Conservation (phyloP, 2,113 vertebrate genomes). For the Neogale vison region DNA sequence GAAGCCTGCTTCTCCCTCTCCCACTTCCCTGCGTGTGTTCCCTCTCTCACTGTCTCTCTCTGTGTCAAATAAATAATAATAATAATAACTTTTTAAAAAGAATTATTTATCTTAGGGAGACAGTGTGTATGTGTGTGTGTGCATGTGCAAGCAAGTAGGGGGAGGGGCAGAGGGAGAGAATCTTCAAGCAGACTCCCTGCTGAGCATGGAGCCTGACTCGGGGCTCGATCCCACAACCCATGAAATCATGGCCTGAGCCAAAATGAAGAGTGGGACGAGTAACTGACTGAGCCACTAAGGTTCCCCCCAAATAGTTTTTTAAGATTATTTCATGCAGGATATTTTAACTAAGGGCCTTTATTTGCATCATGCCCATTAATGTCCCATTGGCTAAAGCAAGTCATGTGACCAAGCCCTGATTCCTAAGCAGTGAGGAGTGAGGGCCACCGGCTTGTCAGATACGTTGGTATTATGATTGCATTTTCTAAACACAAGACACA, state of each 20-base stretch:
- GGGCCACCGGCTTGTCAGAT: no score
- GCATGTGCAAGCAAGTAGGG: neutral
- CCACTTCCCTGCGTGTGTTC: no score
- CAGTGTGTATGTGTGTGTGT: no score
- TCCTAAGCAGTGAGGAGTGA: neutral
- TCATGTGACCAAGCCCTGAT: neutral
- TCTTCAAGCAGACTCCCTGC: neutral
- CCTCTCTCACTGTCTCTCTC: no score
- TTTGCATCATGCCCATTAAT: neutral
- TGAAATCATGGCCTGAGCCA: neutral
- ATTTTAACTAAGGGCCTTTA: neutral
- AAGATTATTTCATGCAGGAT: neutral
- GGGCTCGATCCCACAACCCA: neutral
- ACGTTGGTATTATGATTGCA: neutral
- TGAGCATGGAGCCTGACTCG: neutral
- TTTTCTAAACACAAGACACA: neutral
- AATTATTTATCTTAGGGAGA: neutral
- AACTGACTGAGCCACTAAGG: neutral
- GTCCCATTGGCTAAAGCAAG: neutral
- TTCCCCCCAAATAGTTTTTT: neutral
- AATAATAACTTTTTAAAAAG: neutral
- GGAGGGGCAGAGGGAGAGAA: neutral
- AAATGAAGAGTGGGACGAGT: neutral
- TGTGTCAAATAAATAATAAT: no score
- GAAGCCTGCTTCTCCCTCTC: no score